Conservation (phyloP, 2,797 vertebrate genomes). For the Clarias fuscus region DNA sequence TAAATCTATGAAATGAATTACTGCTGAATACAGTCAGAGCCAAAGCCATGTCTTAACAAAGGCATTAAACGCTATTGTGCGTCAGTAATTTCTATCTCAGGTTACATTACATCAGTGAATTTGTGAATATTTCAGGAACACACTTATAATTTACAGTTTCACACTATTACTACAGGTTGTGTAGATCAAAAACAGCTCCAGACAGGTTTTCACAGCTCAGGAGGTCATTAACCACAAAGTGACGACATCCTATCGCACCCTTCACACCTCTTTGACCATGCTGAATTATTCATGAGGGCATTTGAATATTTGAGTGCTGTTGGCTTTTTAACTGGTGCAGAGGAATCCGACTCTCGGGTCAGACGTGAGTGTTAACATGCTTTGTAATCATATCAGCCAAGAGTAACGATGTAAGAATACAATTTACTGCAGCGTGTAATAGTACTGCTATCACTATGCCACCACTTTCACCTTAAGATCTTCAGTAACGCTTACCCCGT, state of each 20-base stretch:
- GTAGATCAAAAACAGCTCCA: not conserved
- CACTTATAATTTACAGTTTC: no score
- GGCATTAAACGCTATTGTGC: not conserved
- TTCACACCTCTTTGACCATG: constrained; percentile 13
- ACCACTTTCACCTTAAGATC: not conserved
- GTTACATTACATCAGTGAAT: not conserved
- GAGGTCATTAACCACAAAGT: constrained; percentile 20
- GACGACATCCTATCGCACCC: constrained; percentile 14
- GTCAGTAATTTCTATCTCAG: not conserved
- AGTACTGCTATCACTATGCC: not conserved
- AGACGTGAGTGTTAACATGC: not conserved
- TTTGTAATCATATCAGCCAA: not conserved
- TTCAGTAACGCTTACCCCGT: no score
- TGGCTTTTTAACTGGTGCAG: not conserved
- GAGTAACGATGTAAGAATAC: not conserved
- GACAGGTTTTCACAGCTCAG: not conserved
- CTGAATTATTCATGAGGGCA: constrained; percentile 75
- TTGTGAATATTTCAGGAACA: not conserved
- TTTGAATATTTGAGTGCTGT: constrained; percentile 64
- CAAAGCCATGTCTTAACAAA: not conserved
- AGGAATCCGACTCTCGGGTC: not conserved
- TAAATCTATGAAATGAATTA: not conserved
- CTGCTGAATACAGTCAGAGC: not conserved
- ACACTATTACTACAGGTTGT: not conserved
- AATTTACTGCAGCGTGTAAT: not conserved